phyloP scores from a whole-genome alignment of 2,888 invertebrate species.

The Rhogogaster chlorosoma region DNA sequence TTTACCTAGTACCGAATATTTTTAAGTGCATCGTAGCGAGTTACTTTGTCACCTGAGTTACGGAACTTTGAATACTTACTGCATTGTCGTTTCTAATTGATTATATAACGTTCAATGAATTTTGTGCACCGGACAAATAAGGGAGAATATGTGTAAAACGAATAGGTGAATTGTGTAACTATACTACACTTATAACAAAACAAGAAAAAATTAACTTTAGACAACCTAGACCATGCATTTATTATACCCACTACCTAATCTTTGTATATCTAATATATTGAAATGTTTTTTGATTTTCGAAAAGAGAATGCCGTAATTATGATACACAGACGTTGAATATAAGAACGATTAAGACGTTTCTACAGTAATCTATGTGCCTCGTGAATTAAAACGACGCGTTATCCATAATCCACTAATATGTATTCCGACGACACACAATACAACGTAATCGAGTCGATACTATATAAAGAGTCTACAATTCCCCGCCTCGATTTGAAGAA shows the following conservation, averaged over 20 bases:
- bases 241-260: slow-evolving; percentile 17
- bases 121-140: background rate
- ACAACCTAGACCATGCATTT: slow-evolving; percentile 29
- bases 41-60: background rate
- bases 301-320: background rate
- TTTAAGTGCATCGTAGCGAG: background rate
- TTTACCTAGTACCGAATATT: background rate
- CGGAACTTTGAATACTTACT: background rate
- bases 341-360: background rate
- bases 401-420: background rate
- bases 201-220: slow-evolving; percentile 44
- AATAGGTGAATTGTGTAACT: background rate
- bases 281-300: background rate
- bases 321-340: background rate
- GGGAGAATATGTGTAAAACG: background rate
- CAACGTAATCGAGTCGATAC: background rate
- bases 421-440: background rate
- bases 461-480: background rate
- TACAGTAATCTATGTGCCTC: background rate
- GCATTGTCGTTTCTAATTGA: background rate
- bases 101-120: slow-evolving; percentile 4
- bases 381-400: background rate
- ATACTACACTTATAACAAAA: background rate
- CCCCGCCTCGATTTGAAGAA: background rate
- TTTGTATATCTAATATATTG: slow-evolving; percentile 20